Evolutionary conservation across 2,888 invertebrate genomes (phyloP).

Genomic region (Drosophila mimetica): DNA sequence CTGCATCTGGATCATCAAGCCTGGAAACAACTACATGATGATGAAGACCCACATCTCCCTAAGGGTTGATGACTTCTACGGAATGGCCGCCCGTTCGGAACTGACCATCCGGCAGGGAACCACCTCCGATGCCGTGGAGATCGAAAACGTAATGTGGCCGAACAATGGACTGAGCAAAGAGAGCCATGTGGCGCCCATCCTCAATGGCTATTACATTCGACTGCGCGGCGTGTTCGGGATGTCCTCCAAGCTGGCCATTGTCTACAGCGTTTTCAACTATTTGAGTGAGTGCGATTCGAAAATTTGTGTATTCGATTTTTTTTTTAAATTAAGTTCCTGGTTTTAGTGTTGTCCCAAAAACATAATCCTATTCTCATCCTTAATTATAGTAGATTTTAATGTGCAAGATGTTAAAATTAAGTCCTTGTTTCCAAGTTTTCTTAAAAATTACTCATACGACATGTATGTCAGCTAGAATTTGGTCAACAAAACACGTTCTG

Average conservation of each 20-base stretch:
- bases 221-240: slow-evolving; percentile 88
- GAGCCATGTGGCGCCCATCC: slow-evolving; percentile 87
- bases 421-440: no score
- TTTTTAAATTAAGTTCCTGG: no score
- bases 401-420: no score
- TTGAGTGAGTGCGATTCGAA: slow-evolving; percentile 86
- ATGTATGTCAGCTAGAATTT: no score
- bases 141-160: slow-evolving; percentile 87
- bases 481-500: no score
- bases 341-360: no score
- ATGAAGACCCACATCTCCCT: slow-evolving; percentile 89
- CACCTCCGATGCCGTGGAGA: slow-evolving; percentile 87
- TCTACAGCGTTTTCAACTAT: slow-evolving; percentile 89
- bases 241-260: slow-evolving; percentile 88
- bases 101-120: slow-evolving; percentile 88
- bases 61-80: slow-evolving; percentile 86
- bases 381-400: no score
- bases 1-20: slow-evolving; percentile 90
- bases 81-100: slow-evolving; percentile 87
- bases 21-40: slow-evolving; percentile 87
- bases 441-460: no score
- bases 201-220: slow-evolving; percentile 89
- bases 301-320: no score
- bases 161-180: slow-evolving; percentile 84
- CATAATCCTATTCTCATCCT: no score